Evolutionary conservation across 2,113 vertebrate species (phyloP).

Genomic region (Gyps fulvus): DNA sequence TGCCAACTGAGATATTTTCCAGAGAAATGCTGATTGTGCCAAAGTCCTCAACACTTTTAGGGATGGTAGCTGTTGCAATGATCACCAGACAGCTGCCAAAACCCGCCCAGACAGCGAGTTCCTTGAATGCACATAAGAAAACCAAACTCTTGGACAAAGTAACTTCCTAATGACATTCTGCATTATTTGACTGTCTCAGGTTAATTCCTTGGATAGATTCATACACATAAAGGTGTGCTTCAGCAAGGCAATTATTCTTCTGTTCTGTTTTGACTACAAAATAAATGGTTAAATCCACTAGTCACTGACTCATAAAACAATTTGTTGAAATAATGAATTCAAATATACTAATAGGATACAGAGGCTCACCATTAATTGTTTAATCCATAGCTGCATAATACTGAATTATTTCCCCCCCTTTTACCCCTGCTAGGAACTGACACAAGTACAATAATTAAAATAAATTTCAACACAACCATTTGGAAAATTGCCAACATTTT

Average conservation of each 20-base stretch:
- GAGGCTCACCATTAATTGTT: slow-evolving; percentile 66
- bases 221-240: not conserved
- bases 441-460: slow-evolving; percentile 80
- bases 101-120: not conserved
- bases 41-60: not conserved
- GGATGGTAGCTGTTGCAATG: not conserved
- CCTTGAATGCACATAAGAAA: not conserved
- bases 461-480: slow-evolving; percentile 72
- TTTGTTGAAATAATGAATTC: slow-evolving; percentile 56
- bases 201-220: not conserved
- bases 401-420: slow-evolving; percentile 55
- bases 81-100: not conserved
- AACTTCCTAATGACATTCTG: not conserved
- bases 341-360: slow-evolving; percentile 46
- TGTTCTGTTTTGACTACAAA: slow-evolving; percentile 30
- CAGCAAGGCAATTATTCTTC: not conserved
- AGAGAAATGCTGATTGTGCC: not conserved
- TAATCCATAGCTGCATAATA: slow-evolving; percentile 64
- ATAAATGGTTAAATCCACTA: slow-evolving; percentile 47
- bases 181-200: not conserved
- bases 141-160: not conserved
- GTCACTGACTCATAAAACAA: slow-evolving; percentile 45
- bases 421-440: slow-evolving; percentile 69
- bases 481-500: slow-evolving; percentile 74
- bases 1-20: not conserved